Percentiles rank a stretch among this genome's conserved stretches.
Evolutionary conservation across 2,888 invertebrate species (phyloP).

Genomic region (Platycheirus albimanus): DNA sequence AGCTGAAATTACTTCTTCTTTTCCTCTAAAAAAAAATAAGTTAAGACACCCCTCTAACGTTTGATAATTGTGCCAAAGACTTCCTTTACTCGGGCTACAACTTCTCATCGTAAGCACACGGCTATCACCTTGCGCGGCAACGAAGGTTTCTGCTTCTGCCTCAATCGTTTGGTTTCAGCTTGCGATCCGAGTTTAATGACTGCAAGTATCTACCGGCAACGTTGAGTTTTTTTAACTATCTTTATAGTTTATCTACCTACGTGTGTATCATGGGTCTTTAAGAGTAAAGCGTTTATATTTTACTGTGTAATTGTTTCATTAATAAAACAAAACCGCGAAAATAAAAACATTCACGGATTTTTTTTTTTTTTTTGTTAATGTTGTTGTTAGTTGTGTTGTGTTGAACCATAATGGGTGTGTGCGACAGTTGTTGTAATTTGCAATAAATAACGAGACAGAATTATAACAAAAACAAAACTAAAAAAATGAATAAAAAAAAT

Average conservation of each 20-base stretch:
- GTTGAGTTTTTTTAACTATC: slow-evolving; percentile 10
- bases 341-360: slow-evolving; percentile 59
- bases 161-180: slow-evolving; percentile 36
- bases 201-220: slow-evolving; percentile 32
- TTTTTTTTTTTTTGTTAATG: slow-evolving; percentile 24
- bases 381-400: slow-evolving; percentile 2
- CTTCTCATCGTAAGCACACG: slow-evolving; percentile 64
- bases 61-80: slow-evolving; percentile 33
- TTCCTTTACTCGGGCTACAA: slow-evolving; percentile 48
- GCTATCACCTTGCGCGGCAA: slow-evolving; percentile 68
- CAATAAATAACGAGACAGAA: neutral
- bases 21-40: too few relatives aligned
- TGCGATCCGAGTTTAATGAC: slow-evolving; percentile 64
- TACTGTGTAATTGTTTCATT: slow-evolving; percentile 60
- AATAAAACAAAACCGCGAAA: slow-evolving; percentile 65
- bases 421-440: slow-evolving; percentile 15
- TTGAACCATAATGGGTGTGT: slow-evolving; percentile 11
- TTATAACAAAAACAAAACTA: neutral
- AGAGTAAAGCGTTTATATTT: slow-evolving; percentile 9
- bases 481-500: neutral
- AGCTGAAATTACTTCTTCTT: neutral
- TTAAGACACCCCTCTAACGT: slow-evolving; percentile 21
- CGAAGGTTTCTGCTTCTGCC: slow-evolving; percentile 43
- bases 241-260: slow-evolving; percentile 13
- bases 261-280: slow-evolving; percentile 10